Evolutionary conservation across 2,113 vertebrate species (phyloP).

Genomic region (Furnarius figulus): DNA sequence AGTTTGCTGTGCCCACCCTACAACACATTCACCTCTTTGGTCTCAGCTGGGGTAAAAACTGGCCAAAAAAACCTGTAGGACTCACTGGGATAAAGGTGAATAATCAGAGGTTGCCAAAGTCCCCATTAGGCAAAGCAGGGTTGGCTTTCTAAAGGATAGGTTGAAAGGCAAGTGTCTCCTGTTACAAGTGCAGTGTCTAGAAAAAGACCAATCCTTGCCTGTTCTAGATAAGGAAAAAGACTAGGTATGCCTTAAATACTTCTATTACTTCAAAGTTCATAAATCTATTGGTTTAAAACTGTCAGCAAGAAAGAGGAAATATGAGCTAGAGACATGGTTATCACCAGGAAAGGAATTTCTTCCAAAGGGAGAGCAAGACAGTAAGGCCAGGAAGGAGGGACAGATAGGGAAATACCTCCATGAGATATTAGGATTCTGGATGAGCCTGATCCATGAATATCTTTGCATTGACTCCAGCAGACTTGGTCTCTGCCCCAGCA

Average conservation of each 20-base stretch:
- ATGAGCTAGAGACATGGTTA: slow-evolving; percentile 61
- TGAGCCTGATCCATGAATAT: neutral
- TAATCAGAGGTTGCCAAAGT: neutral
- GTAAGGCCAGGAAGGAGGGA: slow-evolving; percentile 40
- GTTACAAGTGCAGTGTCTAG: slow-evolving; percentile 26
- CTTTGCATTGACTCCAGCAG: slow-evolving; percentile 9
- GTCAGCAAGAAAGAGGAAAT: slow-evolving; percentile 69
- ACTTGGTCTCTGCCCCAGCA: neutral
- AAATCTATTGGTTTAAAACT: slow-evolving; percentile 72
- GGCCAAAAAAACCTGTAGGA: neutral
- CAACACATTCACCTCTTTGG: neutral
- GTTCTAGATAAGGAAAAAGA: slow-evolving; percentile 50
- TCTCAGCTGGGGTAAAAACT: neutral
- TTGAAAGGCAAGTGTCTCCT: slow-evolving; percentile 20
- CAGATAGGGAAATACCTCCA: slow-evolving; percentile 56
- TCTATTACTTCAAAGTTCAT: slow-evolving; percentile 70
- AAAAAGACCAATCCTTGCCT: slow-evolving; percentile 14
- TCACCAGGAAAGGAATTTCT: slow-evolving; percentile 70
- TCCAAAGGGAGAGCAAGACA: slow-evolving; percentile 54
- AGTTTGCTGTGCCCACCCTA: neutral
- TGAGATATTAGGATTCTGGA: slow-evolving; percentile 15
- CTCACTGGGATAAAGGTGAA: neutral
- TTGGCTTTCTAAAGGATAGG: neutral
- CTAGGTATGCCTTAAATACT: slow-evolving; percentile 66
- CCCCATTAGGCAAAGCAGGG: neutral